Percentiles rank a stretch among this genome's conserved stretches.
Conservation (phyloP, 1,140 invertebrate genomes). For the Acromyrmex heyeri region DNA sequence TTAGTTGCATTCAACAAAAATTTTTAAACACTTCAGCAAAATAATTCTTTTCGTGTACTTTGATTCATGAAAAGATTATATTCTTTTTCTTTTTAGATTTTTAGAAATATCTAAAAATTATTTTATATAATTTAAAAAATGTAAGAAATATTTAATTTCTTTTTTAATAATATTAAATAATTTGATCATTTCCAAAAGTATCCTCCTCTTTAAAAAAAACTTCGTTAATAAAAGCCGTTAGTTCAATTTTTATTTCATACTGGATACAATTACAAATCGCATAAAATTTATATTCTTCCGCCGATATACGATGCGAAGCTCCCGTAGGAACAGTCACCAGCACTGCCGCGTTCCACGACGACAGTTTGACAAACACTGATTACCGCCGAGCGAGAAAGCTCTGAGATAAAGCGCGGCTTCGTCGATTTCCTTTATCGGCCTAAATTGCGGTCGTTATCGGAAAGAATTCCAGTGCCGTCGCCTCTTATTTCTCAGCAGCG, state of each 20-base stretch:
- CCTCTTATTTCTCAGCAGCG: slow-evolving; percentile 45
- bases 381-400: slow-evolving; percentile 57
- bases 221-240: not conserved
- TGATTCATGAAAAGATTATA: too few species aligned
- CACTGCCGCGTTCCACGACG: slow-evolving; percentile 46
- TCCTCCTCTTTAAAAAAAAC: not conserved
- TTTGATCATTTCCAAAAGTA: not conserved
- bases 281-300: slow-evolving; percentile 32
- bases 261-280: not conserved
- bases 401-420: slow-evolving; percentile 64
- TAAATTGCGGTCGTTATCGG: slow-evolving; percentile 81
- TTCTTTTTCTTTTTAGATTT: not conserved
- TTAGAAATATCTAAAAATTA: not conserved
- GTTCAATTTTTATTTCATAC: not conserved
- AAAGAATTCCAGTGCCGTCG: slow-evolving; percentile 65
- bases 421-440: slow-evolving; percentile 81
- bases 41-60: too few species aligned
- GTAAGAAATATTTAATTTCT: not conserved
- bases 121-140: not conserved
- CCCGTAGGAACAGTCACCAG: slow-evolving; percentile 26
- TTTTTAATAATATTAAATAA: not conserved
- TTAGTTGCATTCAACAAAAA: not conserved
- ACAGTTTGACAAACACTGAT: slow-evolving; percentile 81
- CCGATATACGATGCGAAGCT: not conserved
- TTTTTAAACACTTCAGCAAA: too few species aligned